Conservation (phyloP, 2,888 invertebrate species). For the Malachius bipustulatus region DNA sequence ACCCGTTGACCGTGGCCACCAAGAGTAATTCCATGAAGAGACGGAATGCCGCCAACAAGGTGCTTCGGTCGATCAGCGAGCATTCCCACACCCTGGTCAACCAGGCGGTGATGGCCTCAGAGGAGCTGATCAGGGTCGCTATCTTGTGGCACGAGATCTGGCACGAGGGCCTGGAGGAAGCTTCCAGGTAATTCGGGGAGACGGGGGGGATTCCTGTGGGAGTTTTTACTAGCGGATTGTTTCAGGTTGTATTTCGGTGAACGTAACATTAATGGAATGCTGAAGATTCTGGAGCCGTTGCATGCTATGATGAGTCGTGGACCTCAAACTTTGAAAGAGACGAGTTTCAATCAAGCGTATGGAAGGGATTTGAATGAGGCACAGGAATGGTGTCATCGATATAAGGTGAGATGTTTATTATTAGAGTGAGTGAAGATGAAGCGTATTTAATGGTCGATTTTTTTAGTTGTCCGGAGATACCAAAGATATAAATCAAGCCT, state of each 20-base stretch:
- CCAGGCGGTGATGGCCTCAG: slow-evolving; percentile 92
- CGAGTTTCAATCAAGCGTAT: slow-evolving; percentile 93
- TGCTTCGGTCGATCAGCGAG: slow-evolving; percentile 90
- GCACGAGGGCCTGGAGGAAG: slow-evolving; percentile 96
- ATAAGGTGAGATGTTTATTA: slow-evolving; percentile 40
- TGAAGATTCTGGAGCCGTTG: slow-evolving; percentile 86
- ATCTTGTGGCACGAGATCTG: slow-evolving; percentile 99
- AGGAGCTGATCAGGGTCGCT: slow-evolving; percentile 93
- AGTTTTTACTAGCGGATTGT: slow-evolving; percentile 10
- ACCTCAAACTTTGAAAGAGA: slow-evolving; percentile 92
- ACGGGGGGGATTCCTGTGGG: too few relatives aligned
- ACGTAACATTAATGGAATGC: slow-evolving; percentile 91
- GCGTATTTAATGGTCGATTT: slow-evolving; percentile 8
- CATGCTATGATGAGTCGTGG: slow-evolving; percentile 90
- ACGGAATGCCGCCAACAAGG: slow-evolving; percentile 85
- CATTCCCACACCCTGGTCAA: slow-evolving; percentile 85
- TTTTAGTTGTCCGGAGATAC: slow-evolving; percentile 67
- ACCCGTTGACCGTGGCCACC: slow-evolving; percentile 93
- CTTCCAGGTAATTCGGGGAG: slow-evolving; percentile 64
- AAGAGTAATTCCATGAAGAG: slow-evolving; percentile 81
- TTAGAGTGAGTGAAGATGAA: slow-evolving; percentile 5
- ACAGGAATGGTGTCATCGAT: slow-evolving; percentile 89
- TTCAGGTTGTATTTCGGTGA: slow-evolving; percentile 84
- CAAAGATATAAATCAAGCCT: slow-evolving; percentile 92
- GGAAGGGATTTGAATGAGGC: slow-evolving; percentile 91